phyloP scores from a whole-genome alignment of 2,888 invertebrate species.

The Oligia strigilis region DNA sequence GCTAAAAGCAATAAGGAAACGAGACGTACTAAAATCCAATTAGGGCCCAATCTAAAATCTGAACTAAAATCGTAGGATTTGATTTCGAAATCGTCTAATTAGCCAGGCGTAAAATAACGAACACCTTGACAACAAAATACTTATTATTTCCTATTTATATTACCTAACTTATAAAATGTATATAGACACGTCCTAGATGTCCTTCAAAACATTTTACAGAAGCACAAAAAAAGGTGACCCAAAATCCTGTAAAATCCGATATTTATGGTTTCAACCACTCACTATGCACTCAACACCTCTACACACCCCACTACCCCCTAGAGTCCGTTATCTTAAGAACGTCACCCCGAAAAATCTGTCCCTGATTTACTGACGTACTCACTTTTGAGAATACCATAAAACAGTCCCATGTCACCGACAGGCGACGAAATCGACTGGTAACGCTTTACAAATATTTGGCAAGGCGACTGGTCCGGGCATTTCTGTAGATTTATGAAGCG shows the following conservation, averaged over 20 bases:
- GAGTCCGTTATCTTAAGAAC: conserved; percentile 67
- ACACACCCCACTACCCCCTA: conserved; percentile 52
- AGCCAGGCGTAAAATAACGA: conserved; percentile 11
- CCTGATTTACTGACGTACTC: conserved; percentile 83
- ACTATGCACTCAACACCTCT: conserved; percentile 37
- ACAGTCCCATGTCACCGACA: conserved; percentile 85
- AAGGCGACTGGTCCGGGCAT: conserved; percentile 63
- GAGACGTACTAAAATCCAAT: conserved; percentile 35
- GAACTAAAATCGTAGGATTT: conserved; percentile 14
- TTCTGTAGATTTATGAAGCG: conserved; percentile 67
- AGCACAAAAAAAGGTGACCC: not conserved
- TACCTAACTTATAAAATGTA: not conserved
- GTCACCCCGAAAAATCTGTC: conserved; percentile 79
- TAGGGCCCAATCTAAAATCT: conserved; percentile 29
- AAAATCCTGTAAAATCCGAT: not conserved
- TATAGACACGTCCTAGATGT: not conserved
- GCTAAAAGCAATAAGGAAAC: conserved; percentile 29
- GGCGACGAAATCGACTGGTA: conserved; percentile 80
- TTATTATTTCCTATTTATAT: not conserved
- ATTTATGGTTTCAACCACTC: conserved; percentile 23
- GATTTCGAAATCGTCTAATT: conserved; percentile 22
- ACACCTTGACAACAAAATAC: not conserved
- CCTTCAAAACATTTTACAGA: not conserved
- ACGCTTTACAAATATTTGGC: conserved; percentile 84
- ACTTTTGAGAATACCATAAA: conserved; percentile 85